Evolutionary conservation across 2,888 invertebrate genomes (phyloP), one percentile per base, ranked within the genome.

Genomic region (Zeuzera pyrina): DNA sequence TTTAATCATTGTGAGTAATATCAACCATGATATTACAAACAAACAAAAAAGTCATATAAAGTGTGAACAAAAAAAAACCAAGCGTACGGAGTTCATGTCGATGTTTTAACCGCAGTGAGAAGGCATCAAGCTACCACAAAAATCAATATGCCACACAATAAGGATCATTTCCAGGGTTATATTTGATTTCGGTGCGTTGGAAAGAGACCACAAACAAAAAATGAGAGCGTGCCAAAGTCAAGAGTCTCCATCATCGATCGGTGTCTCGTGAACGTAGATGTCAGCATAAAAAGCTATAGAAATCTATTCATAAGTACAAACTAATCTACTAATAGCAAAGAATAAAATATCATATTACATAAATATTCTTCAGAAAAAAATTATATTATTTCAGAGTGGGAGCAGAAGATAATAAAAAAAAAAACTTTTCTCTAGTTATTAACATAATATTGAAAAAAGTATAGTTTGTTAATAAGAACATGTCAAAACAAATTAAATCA

Each of bases 401-500:
- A 39, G 31, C 29, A 21, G 33, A 21, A 28, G 36, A 33, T 16
- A 39, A 35, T 31, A 30, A 41, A 36, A 36, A 23, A 23, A 25
- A 23, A 31, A 14, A 30, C 10, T 22, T 16, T 12, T 26, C n/a
- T n/a, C n/a, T n/a, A n/a, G n/a, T n/a, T n/a, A n/a, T 24, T 34
- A 43, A 39, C 30, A 44, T 41, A 38, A 30, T 34, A 46, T 27
- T 38, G 44, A 33, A 47, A 58, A 59, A 53, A 45, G 60, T 47
- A 59, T 55, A 49, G 45, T 46, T 49, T 41, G 66, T 62, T n/a
- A 69, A 70, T 69, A 65, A 60, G 61, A 66, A 52, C 67, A 64
- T 83, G 84, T 78, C 84, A 78, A 63, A 83, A 79, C 72, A 70
- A 62, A 81, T 84, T 68, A 81, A 65, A 81, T 83, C 84, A 84